Percentiles rank a stretch among this genome's conserved stretches.
Evolutionary conservation across 2,888 invertebrate species (phyloP).

Genomic region (Folsomia candida): DNA sequence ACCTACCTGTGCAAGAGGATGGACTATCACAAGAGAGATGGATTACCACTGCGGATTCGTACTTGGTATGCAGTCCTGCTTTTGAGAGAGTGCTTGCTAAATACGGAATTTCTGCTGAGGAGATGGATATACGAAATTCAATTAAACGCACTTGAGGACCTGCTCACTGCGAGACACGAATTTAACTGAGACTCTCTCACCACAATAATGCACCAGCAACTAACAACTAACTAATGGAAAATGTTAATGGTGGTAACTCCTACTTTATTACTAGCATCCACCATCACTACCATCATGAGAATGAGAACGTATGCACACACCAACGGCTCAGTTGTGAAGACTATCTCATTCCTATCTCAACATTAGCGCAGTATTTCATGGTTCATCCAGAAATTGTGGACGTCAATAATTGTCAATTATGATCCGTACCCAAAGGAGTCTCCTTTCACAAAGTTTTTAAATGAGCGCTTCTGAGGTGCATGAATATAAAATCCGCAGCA

Average conservation of each 20-base stretch:
- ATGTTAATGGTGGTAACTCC: neutral
- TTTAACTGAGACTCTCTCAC: neutral
- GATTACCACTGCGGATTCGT: neutral
- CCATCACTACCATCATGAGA: neutral
- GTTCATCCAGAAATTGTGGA: neutral
- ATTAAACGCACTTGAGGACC: neutral
- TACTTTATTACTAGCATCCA: neutral
- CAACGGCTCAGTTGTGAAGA: neutral
- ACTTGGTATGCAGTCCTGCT: neutral
- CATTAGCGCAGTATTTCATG: too few species aligned
- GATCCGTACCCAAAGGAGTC: too few species aligned
- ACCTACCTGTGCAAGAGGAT: neutral
- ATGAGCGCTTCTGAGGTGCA: too few species aligned
- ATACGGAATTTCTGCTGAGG: neutral
- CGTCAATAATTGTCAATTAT: neutral
- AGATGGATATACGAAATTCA: too few species aligned
- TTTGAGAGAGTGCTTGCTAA: neutral
- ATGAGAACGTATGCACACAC: neutral
- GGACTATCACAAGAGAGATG: neutral
- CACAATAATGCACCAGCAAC: neutral
- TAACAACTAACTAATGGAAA: neutral
- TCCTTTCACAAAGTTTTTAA: too few species aligned
- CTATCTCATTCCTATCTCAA: neutral
- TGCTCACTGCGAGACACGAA: neutral
- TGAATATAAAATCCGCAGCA: too few species aligned